These are phyloP conservation scores for Halocynthia aurantium DNA, from an alignment of 23 tunicate genomes.

Conservation along the genomic window DNA sequence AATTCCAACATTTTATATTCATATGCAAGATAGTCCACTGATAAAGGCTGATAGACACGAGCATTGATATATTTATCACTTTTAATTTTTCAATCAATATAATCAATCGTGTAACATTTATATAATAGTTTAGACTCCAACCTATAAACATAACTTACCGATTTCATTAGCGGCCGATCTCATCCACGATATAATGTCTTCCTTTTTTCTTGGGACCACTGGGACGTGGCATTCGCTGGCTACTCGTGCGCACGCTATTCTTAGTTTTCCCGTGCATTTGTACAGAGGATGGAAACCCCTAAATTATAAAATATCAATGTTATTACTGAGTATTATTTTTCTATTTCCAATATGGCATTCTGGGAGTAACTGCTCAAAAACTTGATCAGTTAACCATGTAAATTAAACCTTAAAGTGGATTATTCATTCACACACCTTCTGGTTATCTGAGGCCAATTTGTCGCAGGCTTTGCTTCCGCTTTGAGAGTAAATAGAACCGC, in stretches of 20 bases:
- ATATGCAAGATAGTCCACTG: too few species aligned
- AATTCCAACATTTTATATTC: too few species aligned
- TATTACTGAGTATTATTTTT: too few species aligned
- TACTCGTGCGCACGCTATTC: conserved; percentile 13
- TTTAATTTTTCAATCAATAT: too few species aligned
- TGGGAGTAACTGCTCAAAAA: background rate
- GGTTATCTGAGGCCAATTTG: background rate
- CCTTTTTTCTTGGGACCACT: background rate
- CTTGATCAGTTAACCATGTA: background rate
- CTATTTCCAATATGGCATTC: too few species aligned
- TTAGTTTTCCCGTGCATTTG: conserved; percentile 11
- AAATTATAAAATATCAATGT: background rate
- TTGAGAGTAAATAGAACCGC: too few species aligned
- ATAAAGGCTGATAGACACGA: too few species aligned
- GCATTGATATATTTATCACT: too few species aligned
- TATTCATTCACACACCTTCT: background rate
- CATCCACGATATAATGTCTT: conserved; percentile 1
- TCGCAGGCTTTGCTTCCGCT: conserved; percentile 3
- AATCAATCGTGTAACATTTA: background rate
- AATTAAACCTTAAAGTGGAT: background rate
- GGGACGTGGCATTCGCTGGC: conserved; percentile 14
- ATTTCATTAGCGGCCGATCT: conserved; percentile 11
- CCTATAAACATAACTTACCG: background rate
- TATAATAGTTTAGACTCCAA: background rate
- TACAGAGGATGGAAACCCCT: conserved; percentile 7